Evolutionary conservation across 2,113 vertebrate genomes (phyloP), one percentile per base, ranked within the genome.

Genomic region (Colinus virginianus): DNA sequence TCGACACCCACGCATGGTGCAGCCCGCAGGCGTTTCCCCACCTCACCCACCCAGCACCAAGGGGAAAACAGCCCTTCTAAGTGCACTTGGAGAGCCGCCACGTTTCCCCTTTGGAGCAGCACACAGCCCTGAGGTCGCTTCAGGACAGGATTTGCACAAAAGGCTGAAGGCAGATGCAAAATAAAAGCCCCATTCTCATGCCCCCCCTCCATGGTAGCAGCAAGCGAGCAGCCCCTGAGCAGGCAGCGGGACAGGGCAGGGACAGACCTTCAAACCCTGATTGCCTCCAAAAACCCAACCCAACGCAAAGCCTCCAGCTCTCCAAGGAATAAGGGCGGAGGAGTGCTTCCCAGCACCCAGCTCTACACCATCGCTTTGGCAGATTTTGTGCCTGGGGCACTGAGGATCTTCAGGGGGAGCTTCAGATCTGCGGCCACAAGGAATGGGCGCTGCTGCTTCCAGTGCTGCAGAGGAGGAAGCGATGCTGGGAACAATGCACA

Each of bases 361-460:
- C 75, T 58, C 5, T 7, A 30, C 63, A 21, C 48, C 62, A 55
- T 10, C 7, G n/a, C 28, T 23, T 42, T 48, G 49, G 23, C 17
- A 1, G 0, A 3, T 45, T 62, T 64, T 26, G n/a, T 2, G 0
- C 15, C 40, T 18, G 46, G 67, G 56, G 22, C 30, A 46, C 61
- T 0, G 1, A 15, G 21, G 30, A 32, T 32, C 48, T 62, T 46
- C 23, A 2, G 64, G 59, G 20, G 55, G 6, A 15, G 2, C 7
- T 75, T 55, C 45, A 16, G 26, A 51, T 70, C 72, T 66, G 42
- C 28, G 43, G 45, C 71, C 82, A 43, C 8, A 0, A 3, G 71
- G 56, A 20, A 43, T 3, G 56, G 56, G 69, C 3, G 45, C 80
- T 26, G 25, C 66, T 3, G 18, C 7, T 71, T 28, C 81, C 66